phyloP scores from a whole-genome alignment of 1,140 invertebrate species.

The Epicauta chinensis region DNA sequence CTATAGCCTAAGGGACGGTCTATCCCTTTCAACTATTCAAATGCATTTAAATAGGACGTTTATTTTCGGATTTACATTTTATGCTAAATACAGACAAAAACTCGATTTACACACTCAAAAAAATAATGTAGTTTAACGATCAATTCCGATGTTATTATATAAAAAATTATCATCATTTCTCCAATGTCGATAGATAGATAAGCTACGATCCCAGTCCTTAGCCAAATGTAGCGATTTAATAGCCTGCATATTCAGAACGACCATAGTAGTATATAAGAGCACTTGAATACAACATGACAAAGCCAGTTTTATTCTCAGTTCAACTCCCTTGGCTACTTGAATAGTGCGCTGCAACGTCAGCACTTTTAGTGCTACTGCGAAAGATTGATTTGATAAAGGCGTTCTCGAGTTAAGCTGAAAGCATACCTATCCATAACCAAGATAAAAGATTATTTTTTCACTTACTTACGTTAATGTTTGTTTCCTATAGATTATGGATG shows the following conservation, averaged over 20 bases:
- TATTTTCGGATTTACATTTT: neutral
- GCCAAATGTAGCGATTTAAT: conserved; percentile 23
- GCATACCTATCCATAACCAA: conserved; percentile 15
- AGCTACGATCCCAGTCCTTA: neutral
- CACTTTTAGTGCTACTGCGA: conserved; percentile 33
- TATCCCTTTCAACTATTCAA: conserved; percentile 8
- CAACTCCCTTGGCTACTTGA: conserved; percentile 29
- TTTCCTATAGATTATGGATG: neutral
- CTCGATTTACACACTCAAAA: too few species aligned
- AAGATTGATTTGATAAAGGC: conserved; percentile 37
- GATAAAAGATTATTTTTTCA: conserved; percentile 31
- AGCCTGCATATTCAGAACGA: conserved; percentile 31
- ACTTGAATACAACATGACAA: conserved; percentile 30
- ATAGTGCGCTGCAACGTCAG: conserved; percentile 34
- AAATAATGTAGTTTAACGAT: neutral
- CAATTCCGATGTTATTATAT: neutral
- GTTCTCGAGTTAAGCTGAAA: conserved; percentile 28
- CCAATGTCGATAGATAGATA: conserved; percentile 2
- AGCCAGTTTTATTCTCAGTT: conserved; percentile 26
- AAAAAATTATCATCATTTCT: neutral
- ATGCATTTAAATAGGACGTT: conserved; percentile 7
- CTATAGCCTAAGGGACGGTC: neutral
- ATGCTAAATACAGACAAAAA: neutral
- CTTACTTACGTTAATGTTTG: conserved; percentile 11
- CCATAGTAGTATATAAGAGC: conserved; percentile 21